Conservation (phyloP, 2,113 vertebrate genomes). For the Zosterops borbonicus region DNA sequence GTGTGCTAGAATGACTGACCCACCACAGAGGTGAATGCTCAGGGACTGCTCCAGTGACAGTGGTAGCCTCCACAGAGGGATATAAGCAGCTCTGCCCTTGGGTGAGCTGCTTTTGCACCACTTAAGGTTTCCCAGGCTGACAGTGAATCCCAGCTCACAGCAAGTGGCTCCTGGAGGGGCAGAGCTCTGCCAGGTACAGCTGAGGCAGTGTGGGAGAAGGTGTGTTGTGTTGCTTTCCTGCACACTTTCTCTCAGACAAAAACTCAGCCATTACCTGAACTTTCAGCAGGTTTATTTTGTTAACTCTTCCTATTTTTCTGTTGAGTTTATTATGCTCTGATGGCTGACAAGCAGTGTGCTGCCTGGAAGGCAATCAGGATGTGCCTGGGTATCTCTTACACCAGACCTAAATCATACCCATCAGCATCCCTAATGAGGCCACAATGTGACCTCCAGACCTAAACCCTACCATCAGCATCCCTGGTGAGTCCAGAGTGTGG, state of each 20-base stretch:
- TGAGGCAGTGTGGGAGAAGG: background rate
- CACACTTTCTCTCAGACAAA: background rate
- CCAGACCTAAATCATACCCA: background rate
- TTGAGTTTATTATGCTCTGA: background rate
- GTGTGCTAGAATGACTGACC: background rate
- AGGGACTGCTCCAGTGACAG: background rate
- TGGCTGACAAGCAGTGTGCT: background rate
- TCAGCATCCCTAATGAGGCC: background rate
- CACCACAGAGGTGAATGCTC: background rate
- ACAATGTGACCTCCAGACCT: background rate
- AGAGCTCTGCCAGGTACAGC: background rate
- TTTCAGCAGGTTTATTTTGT: background rate
- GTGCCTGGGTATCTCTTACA: background rate
- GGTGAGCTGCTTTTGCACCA: background rate
- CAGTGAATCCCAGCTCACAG: background rate
- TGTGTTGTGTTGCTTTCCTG: background rate
- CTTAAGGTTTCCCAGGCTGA: background rate
- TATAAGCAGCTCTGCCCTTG: background rate
- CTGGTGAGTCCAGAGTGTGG: background rate
- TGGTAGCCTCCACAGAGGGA: fast-evolving
- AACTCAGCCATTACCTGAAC: background rate
- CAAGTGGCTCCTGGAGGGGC: background rate
- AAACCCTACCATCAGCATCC: background rate
- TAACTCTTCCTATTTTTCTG: background rate
- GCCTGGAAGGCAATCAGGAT: background rate